phyloP scores from a whole-genome alignment of 2,888 invertebrate species.

The Drosophila lutescens region DNA sequence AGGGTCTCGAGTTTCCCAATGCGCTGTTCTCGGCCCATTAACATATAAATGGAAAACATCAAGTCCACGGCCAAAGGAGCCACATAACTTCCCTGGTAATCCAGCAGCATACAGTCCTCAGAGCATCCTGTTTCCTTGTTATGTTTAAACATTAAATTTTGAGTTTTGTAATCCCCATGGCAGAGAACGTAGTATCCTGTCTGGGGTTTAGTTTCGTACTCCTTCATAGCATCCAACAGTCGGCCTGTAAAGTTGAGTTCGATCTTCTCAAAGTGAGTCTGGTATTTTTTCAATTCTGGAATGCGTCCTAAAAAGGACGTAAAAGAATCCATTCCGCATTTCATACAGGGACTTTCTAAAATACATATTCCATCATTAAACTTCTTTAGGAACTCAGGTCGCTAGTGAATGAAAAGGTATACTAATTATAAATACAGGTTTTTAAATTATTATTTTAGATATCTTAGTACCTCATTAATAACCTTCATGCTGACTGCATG shows the following conservation, averaged over 20 bases:
- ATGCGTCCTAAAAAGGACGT: constrained; percentile 45
- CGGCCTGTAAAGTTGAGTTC: background rate
- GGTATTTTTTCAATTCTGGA: constrained; percentile 43
- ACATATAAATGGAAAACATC: constrained; percentile 60
- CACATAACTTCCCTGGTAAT: constrained; percentile 67
- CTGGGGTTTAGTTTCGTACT: constrained; percentile 47
- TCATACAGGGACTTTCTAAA: constrained; percentile 48
- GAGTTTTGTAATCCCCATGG: constrained; percentile 73
- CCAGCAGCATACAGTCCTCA: constrained; percentile 67
- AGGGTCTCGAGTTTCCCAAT: constrained; percentile 51
- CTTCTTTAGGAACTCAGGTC: constrained; percentile 45
- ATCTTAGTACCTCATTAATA: constrained; percentile 67
- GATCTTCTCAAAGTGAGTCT: constrained; percentile 46
- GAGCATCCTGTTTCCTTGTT: constrained; percentile 22
- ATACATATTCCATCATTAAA: constrained; percentile 78
- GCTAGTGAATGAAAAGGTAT: constrained; percentile 6
- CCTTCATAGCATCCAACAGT: constrained; percentile 8
- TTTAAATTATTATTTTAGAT: background rate
- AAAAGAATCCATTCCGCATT: constrained; percentile 45
- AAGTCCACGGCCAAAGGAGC: constrained; percentile 64
- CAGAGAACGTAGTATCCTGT: constrained; percentile 62
- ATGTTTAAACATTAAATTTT: constrained; percentile 71
- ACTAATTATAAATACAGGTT: background rate
- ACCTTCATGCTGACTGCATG: constrained; percentile 83
- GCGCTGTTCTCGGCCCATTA: constrained; percentile 56